Evolutionary conservation across 2,113 vertebrate species (phyloP).

Genomic region (Gallinago media): DNA sequence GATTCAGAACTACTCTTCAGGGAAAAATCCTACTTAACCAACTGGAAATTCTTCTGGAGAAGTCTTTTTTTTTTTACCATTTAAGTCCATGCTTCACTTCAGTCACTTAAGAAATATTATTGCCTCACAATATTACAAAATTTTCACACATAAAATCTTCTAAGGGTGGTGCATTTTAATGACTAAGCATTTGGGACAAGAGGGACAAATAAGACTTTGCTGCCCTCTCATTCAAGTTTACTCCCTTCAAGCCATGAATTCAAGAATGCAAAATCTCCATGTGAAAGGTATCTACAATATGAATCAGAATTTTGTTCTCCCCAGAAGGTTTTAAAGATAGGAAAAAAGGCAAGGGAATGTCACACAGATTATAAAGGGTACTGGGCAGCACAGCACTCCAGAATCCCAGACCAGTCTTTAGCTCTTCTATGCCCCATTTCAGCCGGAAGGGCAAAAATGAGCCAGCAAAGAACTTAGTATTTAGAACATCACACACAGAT

Average conservation of each 20-base stretch:
- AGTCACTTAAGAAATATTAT: background rate
- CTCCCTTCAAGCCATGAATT: background rate
- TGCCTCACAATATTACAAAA: background rate
- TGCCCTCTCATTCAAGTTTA: background rate
- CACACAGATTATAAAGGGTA: background rate
- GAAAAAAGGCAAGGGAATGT: background rate
- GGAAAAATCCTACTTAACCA: background rate
- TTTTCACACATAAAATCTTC: background rate
- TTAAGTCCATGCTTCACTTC: background rate
- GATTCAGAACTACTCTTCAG: background rate
- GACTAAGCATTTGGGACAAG: background rate
- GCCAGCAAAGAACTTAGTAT: background rate
- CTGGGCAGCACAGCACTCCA: background rate
- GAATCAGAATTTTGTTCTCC: background rate
- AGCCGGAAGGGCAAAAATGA: background rate
- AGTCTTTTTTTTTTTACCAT: background rate
- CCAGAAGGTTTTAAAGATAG: background rate
- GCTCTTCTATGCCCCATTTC: background rate
- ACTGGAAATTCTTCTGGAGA: background rate
- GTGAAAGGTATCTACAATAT: background rate
- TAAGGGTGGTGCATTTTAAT: background rate
- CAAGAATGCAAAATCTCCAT: background rate
- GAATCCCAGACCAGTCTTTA: background rate
- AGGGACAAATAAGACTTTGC: background rate
- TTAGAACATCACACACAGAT: background rate